phyloP scores from a whole-genome alignment of 2,113 vertebrate species.

The Felis catus region DNA sequence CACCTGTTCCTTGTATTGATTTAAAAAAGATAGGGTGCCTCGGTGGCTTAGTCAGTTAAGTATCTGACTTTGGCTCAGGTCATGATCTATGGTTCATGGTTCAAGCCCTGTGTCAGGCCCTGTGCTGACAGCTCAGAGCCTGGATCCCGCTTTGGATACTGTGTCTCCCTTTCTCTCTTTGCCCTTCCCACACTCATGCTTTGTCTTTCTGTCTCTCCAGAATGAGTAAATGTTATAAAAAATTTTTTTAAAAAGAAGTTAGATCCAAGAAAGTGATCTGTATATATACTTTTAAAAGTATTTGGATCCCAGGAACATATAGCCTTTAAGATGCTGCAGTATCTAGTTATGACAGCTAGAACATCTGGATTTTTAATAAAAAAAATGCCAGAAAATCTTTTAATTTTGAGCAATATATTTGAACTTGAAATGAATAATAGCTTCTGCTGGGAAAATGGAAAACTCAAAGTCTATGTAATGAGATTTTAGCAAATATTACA shows the following conservation, averaged over 20 bases:
- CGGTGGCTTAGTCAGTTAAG: no score
- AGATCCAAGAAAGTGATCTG: not conserved
- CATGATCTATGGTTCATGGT: no score
- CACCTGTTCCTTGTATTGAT: not conserved
- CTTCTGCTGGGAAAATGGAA: constrained; percentile 41
- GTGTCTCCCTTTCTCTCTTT: no score
- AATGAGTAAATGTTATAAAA: no score
- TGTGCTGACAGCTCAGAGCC: no score
- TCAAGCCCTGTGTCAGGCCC: no score
- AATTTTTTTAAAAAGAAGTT: not conserved
- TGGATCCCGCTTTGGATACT: no score
- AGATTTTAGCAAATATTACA: constrained; percentile 50
- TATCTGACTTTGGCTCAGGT: no score
- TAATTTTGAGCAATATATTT: not conserved
- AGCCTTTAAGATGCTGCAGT: not conserved
- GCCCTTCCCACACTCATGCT: no score
- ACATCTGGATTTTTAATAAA: not conserved
- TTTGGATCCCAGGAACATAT: not conserved
- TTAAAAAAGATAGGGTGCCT: not conserved
- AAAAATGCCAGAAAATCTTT: not conserved
- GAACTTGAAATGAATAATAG: constrained; percentile 47
- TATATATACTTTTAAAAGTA: not conserved
- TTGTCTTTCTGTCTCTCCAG: no score
- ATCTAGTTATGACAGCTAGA: not conserved
- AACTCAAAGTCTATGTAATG: not conserved